Evolutionary conservation across 53 echinoderm and acorn worm genomes (phyloP), one percentile per base, ranked within the genome.

Genomic region (Astropecten irregularis): DNA sequence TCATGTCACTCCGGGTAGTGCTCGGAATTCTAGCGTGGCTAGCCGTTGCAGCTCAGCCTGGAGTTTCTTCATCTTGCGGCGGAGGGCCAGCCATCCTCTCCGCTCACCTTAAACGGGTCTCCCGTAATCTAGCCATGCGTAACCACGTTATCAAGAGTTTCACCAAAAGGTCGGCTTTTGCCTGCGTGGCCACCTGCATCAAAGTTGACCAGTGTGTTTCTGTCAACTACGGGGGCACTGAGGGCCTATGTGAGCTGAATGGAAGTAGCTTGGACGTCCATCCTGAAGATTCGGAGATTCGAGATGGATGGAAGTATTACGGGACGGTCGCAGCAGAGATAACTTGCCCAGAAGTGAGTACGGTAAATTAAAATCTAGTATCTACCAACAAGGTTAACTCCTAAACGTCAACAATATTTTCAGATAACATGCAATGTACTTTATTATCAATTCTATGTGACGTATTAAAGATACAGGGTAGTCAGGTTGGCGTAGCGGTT

Each of bases 211-310:
- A 18, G 42, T 79, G 79, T 31, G 29, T 62, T 10, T 79, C 79
- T n/a, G 30, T 79, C 3, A 79, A 79, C 60, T 79, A 79, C 32
- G 79, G 49, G 15, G 42, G 42, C 42, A n/a, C n/a, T n/a, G n/a
- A n/a, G n/a, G 62, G 62, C 61, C 46, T 44, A 60, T 79, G 79
- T 32, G 79, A 79, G 28, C 30, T 79, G 34, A 79, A 79, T 25
- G 60, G 29, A 13, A 48, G 44, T 9, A 42, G 46, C 28, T 61
- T 2, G 22, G 61, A 62, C 6, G 46, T 16, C 1, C 62, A 79
- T 22, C 79, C 79, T 3, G 62, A 23, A 15, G 61, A 62, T 46
- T 27, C 61, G 47, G 62, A 42, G 79, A 31, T 22, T 6, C 40
- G 42, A 26, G 79, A 61, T 0, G 79, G 79, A 0, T 79, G 79